Evolutionary conservation across 2,888 invertebrate species (phyloP).

Genomic region (Aspidiotus destructor): DNA sequence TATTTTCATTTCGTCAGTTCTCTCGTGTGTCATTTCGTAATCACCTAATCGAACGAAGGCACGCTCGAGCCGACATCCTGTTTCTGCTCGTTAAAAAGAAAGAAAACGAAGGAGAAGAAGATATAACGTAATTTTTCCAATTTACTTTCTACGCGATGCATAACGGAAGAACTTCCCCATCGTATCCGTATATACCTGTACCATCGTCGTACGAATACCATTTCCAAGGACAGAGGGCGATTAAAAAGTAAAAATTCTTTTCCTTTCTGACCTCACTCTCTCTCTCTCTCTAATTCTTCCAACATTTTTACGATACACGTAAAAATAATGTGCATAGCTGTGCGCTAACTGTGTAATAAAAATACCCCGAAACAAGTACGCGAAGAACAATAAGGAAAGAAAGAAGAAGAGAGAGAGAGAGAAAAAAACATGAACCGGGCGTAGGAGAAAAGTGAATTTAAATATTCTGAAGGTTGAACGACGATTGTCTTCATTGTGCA

Average conservation of each 20-base stretch:
- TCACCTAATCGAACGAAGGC: too few relatives aligned
- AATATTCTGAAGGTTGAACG: slow-evolving; percentile 19
- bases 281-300: too few relatives aligned
- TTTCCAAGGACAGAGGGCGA: slow-evolving; percentile 5
- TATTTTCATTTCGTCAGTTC: too few relatives aligned
- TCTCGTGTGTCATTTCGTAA: too few relatives aligned
- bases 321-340: too few relatives aligned
- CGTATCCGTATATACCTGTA: not conserved
- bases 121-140: not conserved
- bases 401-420: not conserved
- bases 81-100: not conserved
- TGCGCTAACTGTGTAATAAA: not conserved
- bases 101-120: not conserved
- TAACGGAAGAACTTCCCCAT: slow-evolving; percentile 2
- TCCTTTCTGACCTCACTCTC: not conserved
- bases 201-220: too few relatives aligned
- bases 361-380: not conserved
- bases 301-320: too few relatives aligned
- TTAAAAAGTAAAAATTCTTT: not conserved
- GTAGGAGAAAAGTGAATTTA: slow-evolving; percentile 20
- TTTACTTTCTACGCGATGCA: not conserved
- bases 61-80: not conserved
- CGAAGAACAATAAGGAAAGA: not conserved
- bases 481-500: slow-evolving; percentile 15
- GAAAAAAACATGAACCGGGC: not conserved